Percentiles rank a stretch among this genome's conserved stretches.
These are phyloP conservation scores for Oreochromis aureus DNA, from an alignment of 2,113 vertebrate species.

Conservation along the genomic window DNA sequence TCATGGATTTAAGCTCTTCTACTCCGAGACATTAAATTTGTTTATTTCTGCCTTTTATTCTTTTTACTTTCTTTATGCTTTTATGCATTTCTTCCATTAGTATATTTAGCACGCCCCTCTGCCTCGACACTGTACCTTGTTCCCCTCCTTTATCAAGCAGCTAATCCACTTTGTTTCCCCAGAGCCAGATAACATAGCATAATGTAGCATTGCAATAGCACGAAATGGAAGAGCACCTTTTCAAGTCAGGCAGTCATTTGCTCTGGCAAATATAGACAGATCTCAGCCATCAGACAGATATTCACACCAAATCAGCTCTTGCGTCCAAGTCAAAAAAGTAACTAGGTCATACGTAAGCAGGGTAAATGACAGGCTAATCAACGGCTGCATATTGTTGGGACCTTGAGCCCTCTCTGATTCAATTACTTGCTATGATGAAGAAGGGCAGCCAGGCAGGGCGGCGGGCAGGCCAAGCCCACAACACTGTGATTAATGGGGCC, in stretches of 20 bases:
- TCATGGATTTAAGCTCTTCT: background rate
- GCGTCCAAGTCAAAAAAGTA: background rate
- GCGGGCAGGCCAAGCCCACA: constrained; percentile 16
- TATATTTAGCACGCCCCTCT: background rate
- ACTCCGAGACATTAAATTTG: background rate
- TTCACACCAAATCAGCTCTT: background rate
- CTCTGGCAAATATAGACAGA: background rate
- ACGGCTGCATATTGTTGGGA: constrained; percentile 39
- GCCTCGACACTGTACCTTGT: background rate
- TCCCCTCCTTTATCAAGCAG: background rate
- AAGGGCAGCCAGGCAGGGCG: constrained; percentile 38
- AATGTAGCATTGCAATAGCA: background rate
- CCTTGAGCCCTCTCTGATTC: constrained; percentile 48
- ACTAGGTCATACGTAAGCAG: constrained; percentile 14
- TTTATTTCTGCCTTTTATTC: background rate
- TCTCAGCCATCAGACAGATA: background rate
- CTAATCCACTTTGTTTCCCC: background rate
- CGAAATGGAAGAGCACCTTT: background rate
- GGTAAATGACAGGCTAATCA: constrained; percentile 48
- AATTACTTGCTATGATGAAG: constrained; percentile 66
- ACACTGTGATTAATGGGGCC: constrained; percentile 66
- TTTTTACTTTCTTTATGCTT: background rate
- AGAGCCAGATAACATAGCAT: background rate
- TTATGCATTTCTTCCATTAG: background rate
- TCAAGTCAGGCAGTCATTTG: background rate